These are phyloP conservation scores for Dermatophagoides farinae DNA, from an alignment of 1,140 invertebrate species.

Conservation along the genomic window DNA sequence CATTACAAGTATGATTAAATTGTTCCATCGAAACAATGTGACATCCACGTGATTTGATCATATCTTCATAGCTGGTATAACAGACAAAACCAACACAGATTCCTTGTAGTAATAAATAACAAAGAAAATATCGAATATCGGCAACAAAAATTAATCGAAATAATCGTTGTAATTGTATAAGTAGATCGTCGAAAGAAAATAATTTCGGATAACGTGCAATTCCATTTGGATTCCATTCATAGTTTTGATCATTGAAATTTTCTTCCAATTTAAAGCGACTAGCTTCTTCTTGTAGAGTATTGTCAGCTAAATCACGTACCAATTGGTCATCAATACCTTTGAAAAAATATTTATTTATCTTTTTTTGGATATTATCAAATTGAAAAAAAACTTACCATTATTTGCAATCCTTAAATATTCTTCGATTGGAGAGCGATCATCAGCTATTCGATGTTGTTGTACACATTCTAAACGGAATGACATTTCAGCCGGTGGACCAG, in stretches of 20 bases:
- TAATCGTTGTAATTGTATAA: background rate
- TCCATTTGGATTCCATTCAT: background rate
- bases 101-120: background rate
- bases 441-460: background rate
- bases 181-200: background rate
- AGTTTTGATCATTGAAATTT: too few species aligned
- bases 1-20: background rate
- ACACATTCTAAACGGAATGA: constrained; percentile 14
- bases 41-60: background rate
- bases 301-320: background rate
- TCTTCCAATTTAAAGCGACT: too few species aligned
- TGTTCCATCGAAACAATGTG: background rate
- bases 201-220: background rate
- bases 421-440: background rate
- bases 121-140: background rate
- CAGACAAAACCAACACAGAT: background rate
- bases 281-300: background rate
- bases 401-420: background rate
- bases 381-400: background rate
- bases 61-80: background rate
- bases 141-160: background rate
- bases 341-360: background rate
- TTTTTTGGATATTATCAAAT: too few species aligned
- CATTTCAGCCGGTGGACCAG: constrained; percentile 19
- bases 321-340: background rate